These are phyloP conservation scores for Oppia nitens DNA, from an alignment of 1,140 invertebrate genomes.

Conservation along the genomic window DNA sequence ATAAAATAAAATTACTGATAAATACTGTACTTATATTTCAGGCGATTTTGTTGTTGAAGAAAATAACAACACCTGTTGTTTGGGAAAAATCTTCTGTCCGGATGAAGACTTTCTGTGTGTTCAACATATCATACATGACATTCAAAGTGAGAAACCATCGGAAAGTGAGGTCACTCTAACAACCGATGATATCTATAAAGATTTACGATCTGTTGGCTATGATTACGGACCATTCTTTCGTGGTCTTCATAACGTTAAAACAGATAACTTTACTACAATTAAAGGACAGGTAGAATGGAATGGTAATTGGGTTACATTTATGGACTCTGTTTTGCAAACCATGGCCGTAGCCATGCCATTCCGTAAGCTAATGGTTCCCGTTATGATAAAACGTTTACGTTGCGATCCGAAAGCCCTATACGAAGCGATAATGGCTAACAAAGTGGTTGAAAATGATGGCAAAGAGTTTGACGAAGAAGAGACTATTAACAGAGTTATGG, in stretches of 20 bases:
- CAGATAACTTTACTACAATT: conserved; percentile 22
- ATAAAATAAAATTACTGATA: too few species aligned
- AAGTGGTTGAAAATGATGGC: too few species aligned
- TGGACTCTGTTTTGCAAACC: conserved; percentile 38
- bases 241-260: conserved; percentile 32
- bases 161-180: too few species aligned
- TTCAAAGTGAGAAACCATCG: not conserved
- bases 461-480: too few species aligned
- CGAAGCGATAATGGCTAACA: not conserved
- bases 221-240: conserved; percentile 80
- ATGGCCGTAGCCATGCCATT: conserved; percentile 28
- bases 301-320: conserved; percentile 36
- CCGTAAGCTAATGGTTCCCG: conserved; percentile 32
- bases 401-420: conserved; percentile 30
- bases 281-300: conserved; percentile 27
- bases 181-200: conserved; percentile 92
- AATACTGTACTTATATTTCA: too few species aligned
- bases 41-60: conserved; percentile 84
- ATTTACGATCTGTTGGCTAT: conserved; percentile 76
- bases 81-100: conserved; percentile 41
- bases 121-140: not conserved
- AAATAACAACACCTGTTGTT: conserved; percentile 57
- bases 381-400: conserved; percentile 32
- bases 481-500: too few species aligned
- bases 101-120: not conserved